Percentiles rank a stretch among this genome's conserved stretches.
phyloP scores from a whole-genome alignment of 2,113 vertebrate genomes.

The Agelaius phoeniceus region DNA sequence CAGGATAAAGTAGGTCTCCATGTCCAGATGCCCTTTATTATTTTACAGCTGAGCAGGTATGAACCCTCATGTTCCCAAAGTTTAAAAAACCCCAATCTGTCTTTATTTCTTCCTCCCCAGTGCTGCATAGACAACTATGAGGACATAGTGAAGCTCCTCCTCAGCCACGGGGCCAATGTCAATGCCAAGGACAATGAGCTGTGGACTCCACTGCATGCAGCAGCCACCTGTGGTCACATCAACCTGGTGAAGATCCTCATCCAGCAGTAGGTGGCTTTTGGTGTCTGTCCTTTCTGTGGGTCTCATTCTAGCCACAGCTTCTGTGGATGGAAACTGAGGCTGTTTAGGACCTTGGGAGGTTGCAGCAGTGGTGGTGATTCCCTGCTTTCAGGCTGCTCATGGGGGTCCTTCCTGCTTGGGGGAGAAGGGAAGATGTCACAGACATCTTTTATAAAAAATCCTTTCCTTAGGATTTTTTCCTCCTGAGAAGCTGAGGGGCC shows the following conservation, averaged over 20 bases:
- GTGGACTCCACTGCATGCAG: conserved; percentile 95
- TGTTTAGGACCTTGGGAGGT: background rate
- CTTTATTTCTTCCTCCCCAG: conserved; percentile 67
- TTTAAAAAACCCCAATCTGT: background rate
- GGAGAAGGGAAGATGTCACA: background rate
- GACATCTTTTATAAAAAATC: no score
- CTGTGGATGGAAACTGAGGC: background rate
- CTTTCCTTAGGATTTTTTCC: no score
- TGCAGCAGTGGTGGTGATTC: background rate
- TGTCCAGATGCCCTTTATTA: background rate
- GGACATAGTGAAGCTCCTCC: conserved; percentile 92
- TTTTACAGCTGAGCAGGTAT: background rate
- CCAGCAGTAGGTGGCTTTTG: conserved; percentile 83
- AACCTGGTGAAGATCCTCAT: conserved; percentile 95
- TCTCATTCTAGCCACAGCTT: background rate
- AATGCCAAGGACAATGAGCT: conserved; percentile 96
- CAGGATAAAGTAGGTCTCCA: background rate
- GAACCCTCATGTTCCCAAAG: background rate
- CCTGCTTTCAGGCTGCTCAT: background rate
- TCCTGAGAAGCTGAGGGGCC: no score
- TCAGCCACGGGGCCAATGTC: conserved; percentile 87
- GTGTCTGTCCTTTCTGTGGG: background rate
- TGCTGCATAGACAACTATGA: conserved; percentile 99
- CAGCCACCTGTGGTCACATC: conserved; percentile 93
- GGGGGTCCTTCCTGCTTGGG: background rate